Percentiles rank a stretch among this genome's conserved stretches.
phyloP scores from a whole-genome alignment of 2,113 vertebrate genomes.

The Neotoma lepida region DNA sequence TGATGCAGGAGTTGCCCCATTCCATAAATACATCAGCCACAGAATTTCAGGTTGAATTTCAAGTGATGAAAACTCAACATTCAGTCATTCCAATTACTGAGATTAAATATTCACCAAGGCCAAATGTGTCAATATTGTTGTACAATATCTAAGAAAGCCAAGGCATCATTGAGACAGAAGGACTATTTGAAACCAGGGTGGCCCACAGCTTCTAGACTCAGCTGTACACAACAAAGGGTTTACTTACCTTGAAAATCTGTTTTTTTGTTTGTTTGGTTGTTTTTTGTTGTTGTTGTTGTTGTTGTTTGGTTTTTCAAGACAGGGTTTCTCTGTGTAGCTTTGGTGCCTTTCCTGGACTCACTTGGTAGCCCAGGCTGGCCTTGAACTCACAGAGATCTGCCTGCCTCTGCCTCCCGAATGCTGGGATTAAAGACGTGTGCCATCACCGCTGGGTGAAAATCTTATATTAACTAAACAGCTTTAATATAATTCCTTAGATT shows the following conservation, averaged over 20 bases:
- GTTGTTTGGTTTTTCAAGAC: too few relatives aligned
- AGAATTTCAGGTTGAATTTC: background rate
- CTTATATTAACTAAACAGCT: background rate
- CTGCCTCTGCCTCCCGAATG: too few relatives aligned
- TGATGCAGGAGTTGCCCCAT: background rate
- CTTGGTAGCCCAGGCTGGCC: too few relatives aligned
- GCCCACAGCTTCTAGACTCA: background rate
- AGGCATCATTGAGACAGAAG: rapidly evolving
- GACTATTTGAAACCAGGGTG: background rate
- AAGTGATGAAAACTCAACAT: background rate
- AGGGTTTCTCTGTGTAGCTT: too few relatives aligned
- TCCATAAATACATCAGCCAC: rapidly evolving
- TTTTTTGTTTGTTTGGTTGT: too few relatives aligned
- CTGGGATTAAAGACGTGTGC: too few relatives aligned
- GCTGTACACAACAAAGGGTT: background rate
- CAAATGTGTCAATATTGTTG: too few relatives aligned
- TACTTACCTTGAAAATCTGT: background rate
- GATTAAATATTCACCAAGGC: background rate
- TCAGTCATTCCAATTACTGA: background rate
- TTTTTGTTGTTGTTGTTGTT: too few relatives aligned
- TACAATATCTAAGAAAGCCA: background rate
- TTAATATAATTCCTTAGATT: background rate
- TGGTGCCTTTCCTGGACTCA: too few relatives aligned
- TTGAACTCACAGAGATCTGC: too few relatives aligned
- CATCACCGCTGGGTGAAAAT: too few relatives aligned